Conservation (phyloP, 2,797 vertebrate species). For the Leuciscus waleckii region DNA sequence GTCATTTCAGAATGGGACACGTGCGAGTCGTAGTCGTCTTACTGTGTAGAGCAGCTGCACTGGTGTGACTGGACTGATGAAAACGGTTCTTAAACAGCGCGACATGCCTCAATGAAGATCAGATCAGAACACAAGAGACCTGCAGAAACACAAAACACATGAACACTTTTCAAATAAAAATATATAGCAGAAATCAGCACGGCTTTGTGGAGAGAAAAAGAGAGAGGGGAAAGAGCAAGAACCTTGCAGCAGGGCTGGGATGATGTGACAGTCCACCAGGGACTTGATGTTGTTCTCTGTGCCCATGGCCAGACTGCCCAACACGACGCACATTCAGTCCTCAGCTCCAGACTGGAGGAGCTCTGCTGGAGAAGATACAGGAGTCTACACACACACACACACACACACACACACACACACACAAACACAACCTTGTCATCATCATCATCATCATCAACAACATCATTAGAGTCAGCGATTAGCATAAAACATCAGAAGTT, state of each 20-base stretch:
- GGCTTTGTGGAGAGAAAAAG: background rate
- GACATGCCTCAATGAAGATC: conserved; percentile 95
- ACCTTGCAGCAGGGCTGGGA: conserved; percentile 98
- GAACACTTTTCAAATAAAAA: background rate
- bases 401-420: conserved; percentile 16
- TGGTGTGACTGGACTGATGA: conserved; percentile 96
- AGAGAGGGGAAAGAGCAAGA: background rate
- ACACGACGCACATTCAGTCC: conserved; percentile 94
- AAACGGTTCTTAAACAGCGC: conserved; percentile 94
- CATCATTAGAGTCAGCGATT: background rate
- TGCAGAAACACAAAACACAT: conserved; percentile 64
- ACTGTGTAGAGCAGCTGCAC: conserved; percentile 97
- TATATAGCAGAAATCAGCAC: background rate
- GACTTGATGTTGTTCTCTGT: conserved; percentile 99
- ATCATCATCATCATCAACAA: background rate
- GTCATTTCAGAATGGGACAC: background rate
- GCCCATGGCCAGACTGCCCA: conserved; percentile 98
- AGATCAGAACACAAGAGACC: conserved; percentile 92
- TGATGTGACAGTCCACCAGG: conserved; percentile 98
- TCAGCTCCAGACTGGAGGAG: conserved; percentile 90
- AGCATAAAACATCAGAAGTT: background rate
- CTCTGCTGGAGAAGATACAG: conserved; percentile 97
- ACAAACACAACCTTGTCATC: background rate
- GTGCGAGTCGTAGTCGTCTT: conserved; percentile 64
- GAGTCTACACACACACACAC: conserved; percentile 79